phyloP scores from a whole-genome alignment of 1,140 invertebrate genomes.

The Drosophila eugracilis region DNA sequence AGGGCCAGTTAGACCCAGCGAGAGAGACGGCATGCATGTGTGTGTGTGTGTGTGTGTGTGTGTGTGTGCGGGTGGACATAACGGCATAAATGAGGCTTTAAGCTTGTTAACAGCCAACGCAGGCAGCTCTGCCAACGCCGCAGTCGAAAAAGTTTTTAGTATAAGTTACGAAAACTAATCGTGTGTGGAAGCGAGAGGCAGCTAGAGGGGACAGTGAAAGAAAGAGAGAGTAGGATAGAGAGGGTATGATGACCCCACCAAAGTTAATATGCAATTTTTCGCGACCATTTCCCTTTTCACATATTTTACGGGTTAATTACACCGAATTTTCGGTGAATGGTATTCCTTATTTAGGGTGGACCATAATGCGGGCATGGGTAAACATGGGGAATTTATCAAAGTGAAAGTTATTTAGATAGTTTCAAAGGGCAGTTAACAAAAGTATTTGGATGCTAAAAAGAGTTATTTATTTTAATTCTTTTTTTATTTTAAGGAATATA shows the following conservation, averaged over 20 bases:
- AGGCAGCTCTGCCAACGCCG: conserved; percentile 17
- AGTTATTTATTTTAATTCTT: no score
- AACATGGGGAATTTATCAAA: conserved; percentile 8
- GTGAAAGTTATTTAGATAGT: conserved; percentile 16
- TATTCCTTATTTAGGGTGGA: conserved; percentile 2
- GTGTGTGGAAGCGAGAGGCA: conserved; percentile 5
- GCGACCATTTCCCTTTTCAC: conserved; percentile 22
- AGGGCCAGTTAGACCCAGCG: conserved; percentile 12
- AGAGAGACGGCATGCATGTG: conserved; percentile 15
- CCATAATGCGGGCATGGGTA: neutral
- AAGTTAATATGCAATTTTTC: conserved; percentile 52
- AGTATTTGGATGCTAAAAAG: neutral
- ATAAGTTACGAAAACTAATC: conserved; percentile 51
- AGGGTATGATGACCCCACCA: conserved; percentile 17
- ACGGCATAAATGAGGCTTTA: conserved; percentile 82
- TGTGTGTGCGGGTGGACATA: conserved; percentile 66
- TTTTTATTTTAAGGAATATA: no score
- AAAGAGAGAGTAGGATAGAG: neutral
- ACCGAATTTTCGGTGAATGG: neutral
- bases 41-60: conserved; percentile 27
- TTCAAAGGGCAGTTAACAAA: neutral
- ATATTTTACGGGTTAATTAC: conserved; percentile 51
- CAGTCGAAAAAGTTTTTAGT: conserved; percentile 45
- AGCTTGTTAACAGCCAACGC: conserved; percentile 69
- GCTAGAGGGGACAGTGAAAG: neutral